These are phyloP conservation scores for Heliconius ethilla DNA, from an alignment of 2,888 invertebrate genomes.

Conservation along the genomic window DNA sequence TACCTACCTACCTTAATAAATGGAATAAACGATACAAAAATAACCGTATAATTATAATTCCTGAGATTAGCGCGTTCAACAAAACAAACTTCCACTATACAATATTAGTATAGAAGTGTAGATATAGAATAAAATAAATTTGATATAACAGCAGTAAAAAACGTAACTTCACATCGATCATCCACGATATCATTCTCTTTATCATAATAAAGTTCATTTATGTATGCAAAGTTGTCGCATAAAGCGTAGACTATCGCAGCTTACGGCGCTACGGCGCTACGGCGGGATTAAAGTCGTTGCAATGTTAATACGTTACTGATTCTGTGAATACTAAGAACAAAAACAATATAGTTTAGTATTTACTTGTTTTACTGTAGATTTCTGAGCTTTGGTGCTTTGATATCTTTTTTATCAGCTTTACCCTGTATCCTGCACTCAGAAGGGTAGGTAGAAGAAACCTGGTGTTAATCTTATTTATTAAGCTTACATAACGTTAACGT, in stretches of 20 bases:
- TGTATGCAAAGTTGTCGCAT: constrained; percentile 37
- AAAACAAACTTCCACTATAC: no score
- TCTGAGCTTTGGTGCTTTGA: neutral
- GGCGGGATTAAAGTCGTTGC: constrained; percentile 33
- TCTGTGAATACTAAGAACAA: constrained; percentile 19
- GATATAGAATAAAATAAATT: neutral
- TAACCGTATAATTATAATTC: no score
- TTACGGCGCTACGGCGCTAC: constrained; percentile 33
- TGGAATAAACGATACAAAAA: no score
- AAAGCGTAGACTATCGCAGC: constrained; percentile 30
- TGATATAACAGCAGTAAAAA: neutral
- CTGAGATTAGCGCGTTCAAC: no score
- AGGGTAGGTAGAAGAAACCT: no score
- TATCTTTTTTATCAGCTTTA: neutral
- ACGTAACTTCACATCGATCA: constrained; percentile 4
- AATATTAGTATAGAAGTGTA: neutral
- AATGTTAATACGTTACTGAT: constrained; percentile 35
- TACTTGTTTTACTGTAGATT: constrained; percentile 1
- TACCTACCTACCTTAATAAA: no score
- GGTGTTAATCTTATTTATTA: no score
- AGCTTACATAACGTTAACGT: no score
- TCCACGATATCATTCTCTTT: constrained; percentile 4
- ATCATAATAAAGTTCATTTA: constrained; percentile 23
- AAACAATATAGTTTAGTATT: constrained; percentile 12
- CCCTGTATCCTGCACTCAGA: no score